Base-by-base conservation (phyloP, 2,797 vertebrate species). In the Sorex maritimensis region DNA sequence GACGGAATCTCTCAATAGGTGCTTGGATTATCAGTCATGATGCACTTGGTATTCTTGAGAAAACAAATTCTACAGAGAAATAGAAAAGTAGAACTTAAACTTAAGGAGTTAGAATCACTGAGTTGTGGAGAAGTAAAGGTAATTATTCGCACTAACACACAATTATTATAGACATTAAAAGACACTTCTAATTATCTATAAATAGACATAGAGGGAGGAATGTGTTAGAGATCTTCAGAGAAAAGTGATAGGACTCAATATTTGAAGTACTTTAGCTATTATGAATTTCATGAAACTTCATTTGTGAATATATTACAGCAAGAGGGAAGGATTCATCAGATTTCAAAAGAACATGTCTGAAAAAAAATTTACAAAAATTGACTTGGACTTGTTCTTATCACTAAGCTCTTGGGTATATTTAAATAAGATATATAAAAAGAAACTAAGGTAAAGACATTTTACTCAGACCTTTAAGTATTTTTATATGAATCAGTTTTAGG, bases 271-370 rank as follows among this genome's bases (percentile, higher is more conserved):
- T 83, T 73, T 17, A 88, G 41, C 52, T 94, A 89, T 81, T 94
- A 88, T 94, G 92, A 91, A 92, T 94, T 95, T 93, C 88, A 88
- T 71, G 49, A 94, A 72, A 38, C 4, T 94, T 95, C 79, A 75
- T 85, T 96, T 95, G n/a, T 94, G 91, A 96, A 94, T 94, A 95
- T 90, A 95, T 97, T 97, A 93, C 0, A 81, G 55, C 63, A 94
- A 92, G 26, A 92, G n/a, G 41, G 71, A 94, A 92, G 69, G 82
- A 86, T 93, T 92, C 46, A 86, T 94, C 85, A 86, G 63, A 86
- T 63, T 85, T 91, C 94, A 90, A 83, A 92, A 79, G 26, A 95
- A n/a, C 61, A 87, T 92, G 44, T 85, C 55, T 83, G 26, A 86
- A 95, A 93, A 80, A 72, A 30, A 26, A 34, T 34, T 9, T 78